Evolutionary conservation across 2,113 vertebrate species (phyloP).

Genomic region (Nannobrachium achirus): DNA sequence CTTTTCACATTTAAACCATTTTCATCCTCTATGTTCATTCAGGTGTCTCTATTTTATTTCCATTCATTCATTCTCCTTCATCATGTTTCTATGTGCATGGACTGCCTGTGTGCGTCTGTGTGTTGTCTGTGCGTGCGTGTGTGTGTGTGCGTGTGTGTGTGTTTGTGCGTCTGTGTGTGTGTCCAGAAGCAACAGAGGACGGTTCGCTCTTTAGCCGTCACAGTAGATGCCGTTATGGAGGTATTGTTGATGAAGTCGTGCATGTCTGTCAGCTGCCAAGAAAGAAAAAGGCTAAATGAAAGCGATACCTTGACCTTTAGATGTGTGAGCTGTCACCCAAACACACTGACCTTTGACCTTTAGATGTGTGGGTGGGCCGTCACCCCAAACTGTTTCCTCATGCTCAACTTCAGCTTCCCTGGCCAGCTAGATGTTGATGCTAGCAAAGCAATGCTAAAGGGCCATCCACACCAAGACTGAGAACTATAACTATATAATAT

Average conservation of each 20-base stretch:
- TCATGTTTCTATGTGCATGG: constrained; percentile 17
- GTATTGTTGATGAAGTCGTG: constrained; percentile 56
- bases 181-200: constrained; percentile 59
- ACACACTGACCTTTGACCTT: too few relatives aligned
- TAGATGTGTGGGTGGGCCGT: constrained; percentile 13
- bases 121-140: too few relatives aligned
- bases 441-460: not conserved
- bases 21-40: too few relatives aligned
- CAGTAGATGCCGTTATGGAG: constrained; percentile 74
- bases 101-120: too few relatives aligned
- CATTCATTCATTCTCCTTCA: not conserved
- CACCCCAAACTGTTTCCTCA: not conserved
- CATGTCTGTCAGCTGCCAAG: constrained; percentile 15
- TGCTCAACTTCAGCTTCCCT: not conserved
- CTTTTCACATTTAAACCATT: not conserved
- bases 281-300: constrained; percentile 12
- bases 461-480: too few relatives aligned
- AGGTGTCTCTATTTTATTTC: not conserved
- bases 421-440: not conserved
- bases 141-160: too few relatives aligned
- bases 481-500: too few relatives aligned
- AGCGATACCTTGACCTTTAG: constrained; percentile 41
- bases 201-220: constrained; percentile 70
- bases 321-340: constrained; percentile 18
- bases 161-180: constrained; percentile 27